Evolutionary conservation across 2,113 vertebrate species (phyloP).

Genomic region (Datnioides undecimradiatus): DNA sequence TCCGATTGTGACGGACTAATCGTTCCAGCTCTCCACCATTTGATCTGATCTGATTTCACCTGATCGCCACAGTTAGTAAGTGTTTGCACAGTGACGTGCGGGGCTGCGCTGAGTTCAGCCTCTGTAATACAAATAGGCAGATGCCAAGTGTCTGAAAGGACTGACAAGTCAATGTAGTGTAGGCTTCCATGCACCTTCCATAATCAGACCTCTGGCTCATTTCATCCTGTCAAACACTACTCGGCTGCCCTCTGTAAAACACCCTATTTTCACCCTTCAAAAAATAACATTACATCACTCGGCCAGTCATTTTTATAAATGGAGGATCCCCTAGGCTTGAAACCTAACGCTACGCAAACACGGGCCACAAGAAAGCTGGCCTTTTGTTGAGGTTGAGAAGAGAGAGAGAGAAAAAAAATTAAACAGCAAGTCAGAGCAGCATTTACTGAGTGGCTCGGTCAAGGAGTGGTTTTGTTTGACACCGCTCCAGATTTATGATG

Average conservation of each 20-base stretch:
- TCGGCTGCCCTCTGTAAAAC: conserved; percentile 72
- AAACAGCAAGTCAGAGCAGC: conserved; percentile 66
- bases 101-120: conserved; percentile 36
- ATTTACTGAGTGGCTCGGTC: conserved; percentile 60
- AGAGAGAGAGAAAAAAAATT: conserved; percentile 64
- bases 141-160: conserved; percentile 58
- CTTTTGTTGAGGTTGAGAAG: conserved; percentile 84
- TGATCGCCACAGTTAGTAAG: conserved; percentile 18
- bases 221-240: conserved; percentile 80
- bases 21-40: neutral
- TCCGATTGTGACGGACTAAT: neutral
- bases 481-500: conserved; percentile 78
- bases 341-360: conserved; percentile 93
- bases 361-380: conserved; percentile 87
- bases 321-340: conserved; percentile 85
- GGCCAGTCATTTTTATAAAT: conserved; percentile 87
- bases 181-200: conserved; percentile 61
- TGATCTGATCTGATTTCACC: conserved; percentile 17
- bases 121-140: conserved; percentile 70
- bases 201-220: conserved; percentile 81
- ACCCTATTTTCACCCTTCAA: conserved; percentile 84
- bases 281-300: conserved; percentile 94
- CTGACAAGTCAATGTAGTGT: conserved; percentile 61
- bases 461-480: conserved; percentile 77
- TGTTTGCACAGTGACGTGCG: conserved; percentile 42